phyloP scores from a whole-genome alignment of 2,797 vertebrate genomes.

The Platyrinchus mystaceus region DNA sequence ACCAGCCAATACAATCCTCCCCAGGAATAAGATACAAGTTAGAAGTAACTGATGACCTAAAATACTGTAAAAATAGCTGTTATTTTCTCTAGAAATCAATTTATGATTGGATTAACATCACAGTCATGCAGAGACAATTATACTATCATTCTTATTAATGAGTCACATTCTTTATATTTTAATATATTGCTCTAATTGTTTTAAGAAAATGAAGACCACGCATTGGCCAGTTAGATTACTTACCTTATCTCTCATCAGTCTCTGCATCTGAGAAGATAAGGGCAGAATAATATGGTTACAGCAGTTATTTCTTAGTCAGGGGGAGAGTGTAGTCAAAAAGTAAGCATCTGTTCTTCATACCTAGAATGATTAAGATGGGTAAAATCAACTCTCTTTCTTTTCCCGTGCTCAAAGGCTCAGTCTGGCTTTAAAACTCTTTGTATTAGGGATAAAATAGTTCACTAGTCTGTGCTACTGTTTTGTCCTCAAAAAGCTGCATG shows the following conservation, averaged over 20 bases:
- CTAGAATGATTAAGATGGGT: neutral
- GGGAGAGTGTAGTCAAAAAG: neutral
- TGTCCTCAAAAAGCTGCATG: neutral
- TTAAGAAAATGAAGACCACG: neutral
- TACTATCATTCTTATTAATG: neutral
- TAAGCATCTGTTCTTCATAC: neutral
- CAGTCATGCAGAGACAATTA: neutral
- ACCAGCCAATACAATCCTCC: neutral
- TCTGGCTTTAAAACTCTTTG: neutral
- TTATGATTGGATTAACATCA: neutral
- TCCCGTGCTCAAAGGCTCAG: neutral
- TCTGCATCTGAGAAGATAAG: neutral
- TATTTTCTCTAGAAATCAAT: conserved; percentile 11
- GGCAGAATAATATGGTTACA: neutral
- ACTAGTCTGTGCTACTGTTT: neutral
- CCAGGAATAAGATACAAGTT: neutral
- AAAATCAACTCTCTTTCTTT: neutral
- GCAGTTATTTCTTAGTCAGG: neutral
- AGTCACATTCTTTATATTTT: neutral
- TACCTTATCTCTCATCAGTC: neutral
- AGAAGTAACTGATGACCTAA: neutral
- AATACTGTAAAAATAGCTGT: neutral
- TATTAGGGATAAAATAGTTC: neutral
- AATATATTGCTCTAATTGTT: neutral
- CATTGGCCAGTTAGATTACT: neutral